These are phyloP conservation scores for Parauchenoglanis punctatus DNA, from an alignment of 2,797 vertebrate genomes.

Conservation along the genomic window DNA sequence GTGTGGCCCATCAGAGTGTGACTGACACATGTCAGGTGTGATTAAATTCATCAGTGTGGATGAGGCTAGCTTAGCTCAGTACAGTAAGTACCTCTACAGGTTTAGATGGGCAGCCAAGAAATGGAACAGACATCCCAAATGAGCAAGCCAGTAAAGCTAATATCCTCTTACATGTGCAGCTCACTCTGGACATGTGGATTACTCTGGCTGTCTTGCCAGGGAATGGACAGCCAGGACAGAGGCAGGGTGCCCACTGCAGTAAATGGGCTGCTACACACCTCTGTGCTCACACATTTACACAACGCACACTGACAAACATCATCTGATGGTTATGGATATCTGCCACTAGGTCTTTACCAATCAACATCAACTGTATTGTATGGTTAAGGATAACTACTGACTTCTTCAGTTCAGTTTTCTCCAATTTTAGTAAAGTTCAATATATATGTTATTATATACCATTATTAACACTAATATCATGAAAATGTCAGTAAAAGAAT, in stretches of 20 bases:
- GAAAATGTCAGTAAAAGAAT: neutral
- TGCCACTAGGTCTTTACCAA: neutral
- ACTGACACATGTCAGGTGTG: constrained; percentile 73
- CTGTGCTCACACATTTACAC: neutral
- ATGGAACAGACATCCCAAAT: constrained; percentile 74
- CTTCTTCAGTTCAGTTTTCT: neutral
- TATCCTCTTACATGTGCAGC: constrained; percentile 70
- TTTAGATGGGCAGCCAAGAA: constrained; percentile 71
- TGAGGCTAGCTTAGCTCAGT: constrained; percentile 56
- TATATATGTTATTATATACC: neutral
- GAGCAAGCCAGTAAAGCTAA: constrained; percentile 70
- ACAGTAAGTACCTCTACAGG: constrained; percentile 58
- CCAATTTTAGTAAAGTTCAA: neutral
- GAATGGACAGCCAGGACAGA: constrained; percentile 49
- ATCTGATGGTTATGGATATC: neutral
- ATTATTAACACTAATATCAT: neutral
- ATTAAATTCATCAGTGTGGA: constrained; percentile 66
- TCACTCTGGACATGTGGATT: constrained; percentile 64
- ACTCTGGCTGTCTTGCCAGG: constrained; percentile 54
- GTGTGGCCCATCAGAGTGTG: constrained; percentile 63
- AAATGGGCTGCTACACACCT: constrained; percentile 46
- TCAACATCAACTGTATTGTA: constrained; percentile 21
- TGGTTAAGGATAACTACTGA: constrained; percentile 59
- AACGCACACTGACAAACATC: constrained; percentile 20
- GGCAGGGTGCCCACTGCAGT: constrained; percentile 49